These are phyloP conservation scores for Eclectus roratus DNA, from an alignment of 2,113 vertebrate species.

Conservation along the genomic window DNA sequence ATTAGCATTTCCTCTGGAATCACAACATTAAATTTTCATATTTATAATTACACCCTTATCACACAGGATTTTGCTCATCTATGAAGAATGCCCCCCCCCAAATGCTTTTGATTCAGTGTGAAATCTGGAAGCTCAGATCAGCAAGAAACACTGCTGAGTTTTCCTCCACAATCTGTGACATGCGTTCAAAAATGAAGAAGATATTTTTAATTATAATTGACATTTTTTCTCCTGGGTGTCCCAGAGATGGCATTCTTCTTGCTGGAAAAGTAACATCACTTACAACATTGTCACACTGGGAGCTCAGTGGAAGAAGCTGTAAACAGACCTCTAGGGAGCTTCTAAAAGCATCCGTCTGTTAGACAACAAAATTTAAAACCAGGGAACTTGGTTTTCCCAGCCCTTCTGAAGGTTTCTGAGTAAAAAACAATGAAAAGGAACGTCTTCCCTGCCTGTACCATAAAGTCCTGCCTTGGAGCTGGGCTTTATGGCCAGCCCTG, in stretches of 20 bases:
- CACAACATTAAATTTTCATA: background rate
- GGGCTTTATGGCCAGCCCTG: accelerated
- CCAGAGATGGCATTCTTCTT: background rate
- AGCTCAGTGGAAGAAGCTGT: background rate
- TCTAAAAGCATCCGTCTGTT: background rate
- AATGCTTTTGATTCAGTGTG: background rate
- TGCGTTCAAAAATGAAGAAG: background rate
- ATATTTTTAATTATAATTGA: slow-evolving; percentile 29
- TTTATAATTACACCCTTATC: background rate
- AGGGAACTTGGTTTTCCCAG: background rate
- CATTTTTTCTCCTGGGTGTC: background rate
- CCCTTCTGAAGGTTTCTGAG: background rate
- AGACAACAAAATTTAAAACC: background rate
- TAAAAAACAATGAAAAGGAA: background rate
- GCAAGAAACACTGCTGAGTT: background rate
- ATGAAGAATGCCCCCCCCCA: background rate
- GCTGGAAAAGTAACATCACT: background rate
- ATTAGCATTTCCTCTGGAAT: background rate
- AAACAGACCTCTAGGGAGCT: background rate
- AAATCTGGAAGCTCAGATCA: slow-evolving; percentile 8
- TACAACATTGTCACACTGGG: background rate
- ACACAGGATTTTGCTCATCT: background rate
- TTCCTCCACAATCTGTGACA: background rate
- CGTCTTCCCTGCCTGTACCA: background rate
- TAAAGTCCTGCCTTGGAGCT: accelerated